Conservation (phyloP, 2,113 vertebrate species). For the Erythrocercus mccallii region DNA sequence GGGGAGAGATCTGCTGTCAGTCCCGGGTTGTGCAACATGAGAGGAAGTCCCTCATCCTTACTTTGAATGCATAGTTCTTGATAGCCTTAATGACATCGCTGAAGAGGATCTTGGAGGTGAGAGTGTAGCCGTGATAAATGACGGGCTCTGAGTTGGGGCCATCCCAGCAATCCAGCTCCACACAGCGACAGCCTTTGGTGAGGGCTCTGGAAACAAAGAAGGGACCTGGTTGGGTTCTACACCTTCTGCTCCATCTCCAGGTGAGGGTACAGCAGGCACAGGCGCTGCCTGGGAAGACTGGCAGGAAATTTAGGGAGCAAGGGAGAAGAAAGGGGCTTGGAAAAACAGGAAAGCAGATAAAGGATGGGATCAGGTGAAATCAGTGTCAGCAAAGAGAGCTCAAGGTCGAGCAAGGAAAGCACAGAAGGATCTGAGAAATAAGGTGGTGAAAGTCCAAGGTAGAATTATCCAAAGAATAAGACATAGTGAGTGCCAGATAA, state of each 20-base stretch:
- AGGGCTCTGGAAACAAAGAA: conserved; percentile 80
- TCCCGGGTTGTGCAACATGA: not conserved
- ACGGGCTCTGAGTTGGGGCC: conserved; percentile 86
- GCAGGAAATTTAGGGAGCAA: not conserved
- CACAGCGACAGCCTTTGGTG: conserved; percentile 91
- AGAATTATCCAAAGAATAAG: not conserved
- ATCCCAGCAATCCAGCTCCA: conserved; percentile 97
- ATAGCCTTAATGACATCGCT: conserved; percentile 89
- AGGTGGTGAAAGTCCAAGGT: not conserved
- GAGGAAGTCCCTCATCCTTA: conserved; percentile 32
- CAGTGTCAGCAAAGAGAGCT: not conserved
- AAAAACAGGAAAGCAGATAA: not conserved
- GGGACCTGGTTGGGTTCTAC: not conserved
- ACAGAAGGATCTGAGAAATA: not conserved
- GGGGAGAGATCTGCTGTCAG: not conserved
- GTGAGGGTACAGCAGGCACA: not conserved
- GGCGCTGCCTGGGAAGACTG: not conserved
- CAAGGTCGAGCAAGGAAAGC: not conserved
- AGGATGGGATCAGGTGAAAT: not conserved
- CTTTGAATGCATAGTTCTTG: conserved; percentile 93
- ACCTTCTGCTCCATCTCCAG: not conserved
- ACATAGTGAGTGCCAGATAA: not conserved
- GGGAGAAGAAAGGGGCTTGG: not conserved
- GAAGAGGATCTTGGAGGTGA: conserved; percentile 96
- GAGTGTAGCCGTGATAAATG: conserved; percentile 94